Conservation (phyloP, 2,113 vertebrate species). For the Sylvilagus bachmani region DNA sequence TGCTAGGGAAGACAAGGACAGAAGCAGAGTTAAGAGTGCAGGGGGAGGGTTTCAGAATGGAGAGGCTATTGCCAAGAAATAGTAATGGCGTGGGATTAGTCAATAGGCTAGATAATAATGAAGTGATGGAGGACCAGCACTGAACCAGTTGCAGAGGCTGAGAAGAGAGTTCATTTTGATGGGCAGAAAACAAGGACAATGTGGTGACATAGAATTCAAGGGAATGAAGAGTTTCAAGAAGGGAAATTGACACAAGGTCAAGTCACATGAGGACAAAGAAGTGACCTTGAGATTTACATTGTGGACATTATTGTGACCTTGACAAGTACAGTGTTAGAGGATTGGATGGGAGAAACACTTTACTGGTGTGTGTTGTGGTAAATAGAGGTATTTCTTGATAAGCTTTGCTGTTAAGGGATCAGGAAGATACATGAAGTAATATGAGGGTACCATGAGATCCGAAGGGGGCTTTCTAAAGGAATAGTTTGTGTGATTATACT, state of each 20-base stretch:
- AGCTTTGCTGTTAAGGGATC: background rate
- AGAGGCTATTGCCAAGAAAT: background rate
- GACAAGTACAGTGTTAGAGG: background rate
- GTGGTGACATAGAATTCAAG: background rate
- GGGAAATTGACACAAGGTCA: background rate
- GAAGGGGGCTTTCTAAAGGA: background rate
- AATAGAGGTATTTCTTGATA: background rate
- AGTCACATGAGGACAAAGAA: conserved; percentile 9
- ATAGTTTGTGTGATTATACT: background rate
- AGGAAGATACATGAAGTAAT: background rate
- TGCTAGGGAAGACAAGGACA: background rate
- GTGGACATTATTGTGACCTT: background rate
- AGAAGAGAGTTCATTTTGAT: background rate
- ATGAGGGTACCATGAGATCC: background rate
- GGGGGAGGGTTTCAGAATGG: background rate
- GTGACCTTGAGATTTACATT: background rate
- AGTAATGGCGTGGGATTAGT: background rate
- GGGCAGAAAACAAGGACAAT: background rate
- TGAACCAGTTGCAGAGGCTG: background rate
- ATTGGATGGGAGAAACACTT: background rate
- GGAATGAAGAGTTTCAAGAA: background rate
- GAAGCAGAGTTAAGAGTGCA: background rate
- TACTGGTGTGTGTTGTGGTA: background rate
- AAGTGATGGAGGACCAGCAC: background rate
- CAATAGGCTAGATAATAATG: background rate